These are phyloP conservation scores for Amazona guildingii DNA, from an alignment of 2,113 vertebrate genomes.

Conservation along the genomic window DNA sequence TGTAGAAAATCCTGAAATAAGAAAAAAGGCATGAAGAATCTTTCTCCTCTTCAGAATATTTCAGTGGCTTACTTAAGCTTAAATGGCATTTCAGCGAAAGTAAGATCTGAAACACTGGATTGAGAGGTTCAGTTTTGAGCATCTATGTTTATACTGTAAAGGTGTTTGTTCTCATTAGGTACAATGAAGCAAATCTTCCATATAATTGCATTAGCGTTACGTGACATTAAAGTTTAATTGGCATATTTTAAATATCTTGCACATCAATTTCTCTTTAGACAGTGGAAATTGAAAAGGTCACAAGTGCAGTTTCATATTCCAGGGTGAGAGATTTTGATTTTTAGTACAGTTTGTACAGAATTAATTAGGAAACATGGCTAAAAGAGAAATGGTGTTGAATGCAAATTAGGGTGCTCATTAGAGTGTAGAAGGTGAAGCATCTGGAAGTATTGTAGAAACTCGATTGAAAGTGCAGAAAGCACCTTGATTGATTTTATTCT, in stretches of 20 bases:
- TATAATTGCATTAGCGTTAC: conserved; percentile 78
- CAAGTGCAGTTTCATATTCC: conserved; percentile 74
- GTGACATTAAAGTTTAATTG: conserved; percentile 78
- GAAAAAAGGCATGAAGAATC: background rate
- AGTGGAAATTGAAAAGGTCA: conserved; percentile 79
- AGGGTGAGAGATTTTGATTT: conserved; percentile 77
- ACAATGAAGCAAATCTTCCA: conserved; percentile 76
- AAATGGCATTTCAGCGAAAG: background rate
- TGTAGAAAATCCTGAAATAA: background rate
- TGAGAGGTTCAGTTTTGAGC: conserved; percentile 55
- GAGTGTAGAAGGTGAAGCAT: conserved; percentile 37
- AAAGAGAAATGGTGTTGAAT: conserved; percentile 61
- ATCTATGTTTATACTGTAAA: conserved; percentile 68
- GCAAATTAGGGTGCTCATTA: conserved; percentile 63
- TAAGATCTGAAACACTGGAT: background rate
- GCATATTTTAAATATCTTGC: conserved; percentile 75
- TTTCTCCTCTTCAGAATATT: background rate
- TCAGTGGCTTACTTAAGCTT: background rate
- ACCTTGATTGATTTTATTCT: background rate
- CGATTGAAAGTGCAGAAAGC: conserved; percentile 21
- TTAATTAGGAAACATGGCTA: conserved; percentile 73
- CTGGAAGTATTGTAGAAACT: conserved; percentile 35
- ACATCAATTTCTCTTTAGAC: conserved; percentile 74
- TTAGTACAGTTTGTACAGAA: conserved; percentile 76
- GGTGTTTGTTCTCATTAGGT: conserved; percentile 76